Percentiles rank a stretch among this genome's conserved stretches.
These are phyloP conservation scores for Heliconius cydno DNA, from an alignment of 2,888 invertebrate species.

Conservation along the genomic window DNA sequence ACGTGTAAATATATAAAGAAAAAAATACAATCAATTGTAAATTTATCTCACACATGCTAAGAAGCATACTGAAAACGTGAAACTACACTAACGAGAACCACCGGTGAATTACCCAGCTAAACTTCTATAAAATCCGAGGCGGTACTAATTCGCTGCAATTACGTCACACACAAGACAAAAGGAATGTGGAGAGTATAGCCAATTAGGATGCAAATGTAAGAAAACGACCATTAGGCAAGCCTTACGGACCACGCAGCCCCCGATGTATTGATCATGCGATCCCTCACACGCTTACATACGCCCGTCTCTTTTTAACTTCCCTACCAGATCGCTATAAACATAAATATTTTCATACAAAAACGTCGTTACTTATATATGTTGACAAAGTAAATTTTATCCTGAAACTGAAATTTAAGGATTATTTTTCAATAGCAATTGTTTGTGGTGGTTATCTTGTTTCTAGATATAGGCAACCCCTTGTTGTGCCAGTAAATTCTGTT, in stretches of 20 bases:
- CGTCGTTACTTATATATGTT: constrained; percentile 53
- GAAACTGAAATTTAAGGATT: fast-evolving
- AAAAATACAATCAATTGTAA: constrained; percentile 1
- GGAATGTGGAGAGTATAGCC: constrained; percentile 65
- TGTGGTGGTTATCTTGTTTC: constrained; percentile 49
- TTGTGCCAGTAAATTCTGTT: constrained; percentile 80
- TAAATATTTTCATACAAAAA: constrained; percentile 66
- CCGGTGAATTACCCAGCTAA: constrained; percentile 41
- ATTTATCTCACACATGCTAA: background rate
- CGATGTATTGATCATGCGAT: constrained; percentile 78
- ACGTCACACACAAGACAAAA: constrained; percentile 72
- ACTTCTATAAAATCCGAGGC: constrained; percentile 54
- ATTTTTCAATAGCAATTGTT: constrained; percentile 27
- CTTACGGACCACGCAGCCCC: constrained; percentile 61
- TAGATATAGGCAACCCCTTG: constrained; percentile 56
- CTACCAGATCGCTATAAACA: constrained; percentile 82
- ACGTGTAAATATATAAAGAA: background rate
- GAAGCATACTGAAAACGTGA: constrained; percentile 9
- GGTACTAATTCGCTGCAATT: constrained; percentile 69
- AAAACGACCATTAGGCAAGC: constrained; percentile 77
- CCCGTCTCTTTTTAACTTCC: constrained; percentile 82
- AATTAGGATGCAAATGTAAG: constrained; percentile 83
- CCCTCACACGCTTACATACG: constrained; percentile 80
- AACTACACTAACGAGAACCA: constrained; percentile 34
- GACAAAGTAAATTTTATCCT: constrained; percentile 50